Evolutionary conservation across 2,797 vertebrate genomes (phyloP).

Genomic region (Tragopan temminckii): DNA sequence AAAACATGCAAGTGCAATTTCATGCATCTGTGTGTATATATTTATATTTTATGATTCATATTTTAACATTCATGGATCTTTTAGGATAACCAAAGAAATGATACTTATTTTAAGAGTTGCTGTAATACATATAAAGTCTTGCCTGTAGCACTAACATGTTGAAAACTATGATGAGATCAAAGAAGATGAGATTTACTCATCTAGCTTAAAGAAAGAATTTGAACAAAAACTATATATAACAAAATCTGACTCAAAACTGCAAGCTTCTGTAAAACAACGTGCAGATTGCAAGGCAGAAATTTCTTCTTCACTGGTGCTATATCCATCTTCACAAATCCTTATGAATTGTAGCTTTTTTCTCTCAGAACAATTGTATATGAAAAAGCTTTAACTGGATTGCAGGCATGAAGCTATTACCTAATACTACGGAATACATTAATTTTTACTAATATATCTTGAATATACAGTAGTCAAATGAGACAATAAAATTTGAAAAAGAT

Average conservation of each 20-base stretch:
- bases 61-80: constrained; percentile 37
- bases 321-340: not conserved
- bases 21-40: not conserved
- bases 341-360: not conserved
- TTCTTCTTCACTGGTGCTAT: not conserved
- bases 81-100: not conserved
- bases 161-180: not conserved
- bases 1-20: constrained; percentile 27
- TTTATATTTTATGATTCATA: not conserved
- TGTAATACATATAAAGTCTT: not conserved
- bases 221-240: not conserved
- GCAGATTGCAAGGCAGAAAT: not conserved
- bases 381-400: not conserved
- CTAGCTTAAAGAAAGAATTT: not conserved
- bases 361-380: not conserved
- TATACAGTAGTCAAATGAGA: not conserved
- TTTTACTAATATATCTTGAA: not conserved
- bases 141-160: not conserved
- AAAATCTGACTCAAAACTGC: not conserved
- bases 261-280: not conserved
- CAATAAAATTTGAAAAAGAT: not conserved
- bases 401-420: not conserved
- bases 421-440: not conserved
- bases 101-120: not conserved
- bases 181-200: not conserved